Evolutionary conservation across 37 sponge, comb jelly and placozoan genomes (phyloP).

Genomic region (Haliclona indistincta): DNA sequence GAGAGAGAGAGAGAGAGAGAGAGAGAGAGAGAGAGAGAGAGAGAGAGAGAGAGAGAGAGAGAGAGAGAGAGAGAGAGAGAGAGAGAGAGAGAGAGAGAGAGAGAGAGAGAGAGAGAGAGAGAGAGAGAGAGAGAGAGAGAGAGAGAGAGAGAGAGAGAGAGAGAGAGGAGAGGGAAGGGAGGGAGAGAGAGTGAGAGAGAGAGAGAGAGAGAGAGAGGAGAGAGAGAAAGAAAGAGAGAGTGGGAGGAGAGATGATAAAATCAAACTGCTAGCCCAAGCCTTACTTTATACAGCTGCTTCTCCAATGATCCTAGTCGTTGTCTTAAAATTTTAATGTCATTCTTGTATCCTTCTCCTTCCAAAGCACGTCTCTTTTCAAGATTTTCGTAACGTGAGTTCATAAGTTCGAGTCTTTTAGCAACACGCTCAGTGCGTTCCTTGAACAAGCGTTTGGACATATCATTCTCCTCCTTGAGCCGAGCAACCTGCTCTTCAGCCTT

Average conservation of each 20-base stretch:
- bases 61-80: conserved; percentile 17
- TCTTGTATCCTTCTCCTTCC: conserved; percentile 98
- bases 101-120: conserved; percentile 27
- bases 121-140: conserved; percentile 8
- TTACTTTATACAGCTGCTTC: conserved; percentile 92
- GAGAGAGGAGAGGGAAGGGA: conserved; percentile 5
- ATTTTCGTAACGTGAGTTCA: conserved; percentile 87
- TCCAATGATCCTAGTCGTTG: conserved; percentile 90
- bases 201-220: conserved; percentile 58
- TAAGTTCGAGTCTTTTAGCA: conserved; percentile 73
- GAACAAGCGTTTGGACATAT: conserved; percentile 79
- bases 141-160: conserved; percentile 10
- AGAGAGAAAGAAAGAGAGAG: conserved; percentile 53
- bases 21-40: conserved; percentile 37
- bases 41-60: conserved; percentile 39
- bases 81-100: conserved; percentile 10
- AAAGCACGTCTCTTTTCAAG: conserved; percentile 88
- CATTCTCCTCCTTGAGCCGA: conserved; percentile 82
- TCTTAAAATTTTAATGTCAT: conserved; percentile 90
- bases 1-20: conserved; percentile 34
- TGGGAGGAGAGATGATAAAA: conserved; percentile 14
- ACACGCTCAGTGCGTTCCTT: conserved; percentile 78
- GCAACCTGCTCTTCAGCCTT: conserved; percentile 89
- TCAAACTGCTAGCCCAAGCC: no score
- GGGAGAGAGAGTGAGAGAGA: conserved; percentile 20